Conservation (phyloP, 2,888 invertebrate genomes). For the Anarsia innoxiella region DNA sequence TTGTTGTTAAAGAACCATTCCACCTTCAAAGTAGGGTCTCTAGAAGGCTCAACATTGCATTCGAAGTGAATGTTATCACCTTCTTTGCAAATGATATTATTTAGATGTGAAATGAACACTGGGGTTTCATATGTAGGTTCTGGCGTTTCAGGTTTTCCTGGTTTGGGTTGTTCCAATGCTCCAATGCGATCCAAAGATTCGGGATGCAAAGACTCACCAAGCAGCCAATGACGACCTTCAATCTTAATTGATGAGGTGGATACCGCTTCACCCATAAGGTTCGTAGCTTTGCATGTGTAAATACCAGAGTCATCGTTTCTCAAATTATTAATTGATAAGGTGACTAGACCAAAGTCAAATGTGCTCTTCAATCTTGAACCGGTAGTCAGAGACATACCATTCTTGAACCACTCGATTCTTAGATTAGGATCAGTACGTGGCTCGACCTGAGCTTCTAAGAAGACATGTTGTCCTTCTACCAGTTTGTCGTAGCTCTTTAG, state of each 20-base stretch:
- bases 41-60: slow-evolving; percentile 93
- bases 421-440: slow-evolving; percentile 92
- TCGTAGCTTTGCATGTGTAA: slow-evolving; percentile 96
- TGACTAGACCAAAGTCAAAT: slow-evolving; percentile 97
- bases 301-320: slow-evolving; percentile 95
- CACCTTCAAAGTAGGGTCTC: slow-evolving; percentile 91
- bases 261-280: slow-evolving; percentile 94
- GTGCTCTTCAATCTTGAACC: slow-evolving; percentile 94
- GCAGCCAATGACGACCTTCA: slow-evolving; percentile 90
- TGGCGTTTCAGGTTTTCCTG: slow-evolving; percentile 78
- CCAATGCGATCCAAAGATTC: slow-evolving; percentile 91
- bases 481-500: slow-evolving; percentile 88
- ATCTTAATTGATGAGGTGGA: slow-evolving; percentile 93
- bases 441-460: slow-evolving; percentile 92
- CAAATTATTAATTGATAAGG: slow-evolving; percentile 90
- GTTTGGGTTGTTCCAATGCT: slow-evolving; percentile 87
- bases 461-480: slow-evolving; percentile 89
- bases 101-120: slow-evolving; percentile 92
- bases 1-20: slow-evolving; percentile 98
- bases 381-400: slow-evolving; percentile 88
- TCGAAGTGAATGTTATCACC: slow-evolving; percentile 93
- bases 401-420: slow-evolving; percentile 94
- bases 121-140: slow-evolving; percentile 90
- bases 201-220: slow-evolving; percentile 91
- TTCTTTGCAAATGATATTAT: slow-evolving; percentile 91